Evolutionary conservation across 2,888 invertebrate species (phyloP).

Genomic region (Agrotis segetum): DNA sequence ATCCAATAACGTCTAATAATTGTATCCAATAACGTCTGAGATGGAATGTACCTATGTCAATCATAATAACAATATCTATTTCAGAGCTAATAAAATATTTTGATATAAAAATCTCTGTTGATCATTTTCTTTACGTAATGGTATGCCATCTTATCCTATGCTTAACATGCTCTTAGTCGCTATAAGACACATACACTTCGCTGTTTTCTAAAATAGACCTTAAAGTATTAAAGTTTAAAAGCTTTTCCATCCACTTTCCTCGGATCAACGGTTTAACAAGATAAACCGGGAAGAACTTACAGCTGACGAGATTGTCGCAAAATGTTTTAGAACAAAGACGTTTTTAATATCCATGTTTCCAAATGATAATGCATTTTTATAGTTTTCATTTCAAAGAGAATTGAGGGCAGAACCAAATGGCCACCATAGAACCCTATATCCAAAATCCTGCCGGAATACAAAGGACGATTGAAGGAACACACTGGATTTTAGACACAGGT

Average conservation of each 20-base stretch:
- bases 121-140: neutral
- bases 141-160: neutral
- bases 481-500: too few relatives aligned
- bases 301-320: slow-evolving; percentile 10
- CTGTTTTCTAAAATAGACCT: slow-evolving; percentile 28
- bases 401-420: neutral
- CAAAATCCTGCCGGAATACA: too few relatives aligned
- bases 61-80: too few relatives aligned
- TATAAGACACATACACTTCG: neutral
- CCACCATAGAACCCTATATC: too few relatives aligned
- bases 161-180: neutral
- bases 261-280: slow-evolving; percentile 36
- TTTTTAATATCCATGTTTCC: slow-evolving; percentile 5
- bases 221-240: slow-evolving; percentile 50
- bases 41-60: too few relatives aligned
- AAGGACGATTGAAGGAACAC: too few relatives aligned
- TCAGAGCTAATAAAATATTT: too few relatives aligned
- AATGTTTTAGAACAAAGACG: slow-evolving; percentile 18
- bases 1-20: too few relatives aligned
- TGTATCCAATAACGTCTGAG: too few relatives aligned
- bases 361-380: too few relatives aligned
- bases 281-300: slow-evolving; percentile 20
- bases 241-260: slow-evolving; percentile 47
- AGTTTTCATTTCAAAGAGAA: neutral
- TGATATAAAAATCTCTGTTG: too few relatives aligned